Conservation (phyloP, 2,888 invertebrate species). For the Cyrtodaria siliqua region DNA sequence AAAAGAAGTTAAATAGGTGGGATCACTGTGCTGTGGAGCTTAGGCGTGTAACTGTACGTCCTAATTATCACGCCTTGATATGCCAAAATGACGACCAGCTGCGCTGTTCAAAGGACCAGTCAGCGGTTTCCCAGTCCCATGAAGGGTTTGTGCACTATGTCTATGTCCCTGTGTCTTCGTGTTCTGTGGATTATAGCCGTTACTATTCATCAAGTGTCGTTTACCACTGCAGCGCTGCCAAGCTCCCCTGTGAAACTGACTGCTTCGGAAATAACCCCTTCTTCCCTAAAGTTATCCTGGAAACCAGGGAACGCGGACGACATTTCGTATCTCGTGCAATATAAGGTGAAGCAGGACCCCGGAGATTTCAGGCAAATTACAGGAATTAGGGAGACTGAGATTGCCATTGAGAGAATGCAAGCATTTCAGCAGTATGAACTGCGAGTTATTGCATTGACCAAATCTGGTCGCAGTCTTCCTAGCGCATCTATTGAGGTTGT, state of each 20-base stretch:
- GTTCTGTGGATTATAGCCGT: constrained; percentile 44
- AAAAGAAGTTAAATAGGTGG: no score
- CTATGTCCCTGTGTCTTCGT: constrained; percentile 21
- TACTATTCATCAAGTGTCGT: constrained; percentile 53
- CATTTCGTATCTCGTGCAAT: constrained; percentile 98
- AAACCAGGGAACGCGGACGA: constrained; percentile 88
- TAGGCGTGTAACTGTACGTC: constrained; percentile 2
- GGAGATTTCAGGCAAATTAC: constrained; percentile 93
- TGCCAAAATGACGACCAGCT: constrained; percentile 23
- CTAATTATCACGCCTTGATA: constrained; percentile 14
- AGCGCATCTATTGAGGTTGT: constrained; percentile 96
- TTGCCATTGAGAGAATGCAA: constrained; percentile 92
- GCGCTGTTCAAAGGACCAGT: background rate
- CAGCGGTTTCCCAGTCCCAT: background rate
- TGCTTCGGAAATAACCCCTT: constrained; percentile 97
- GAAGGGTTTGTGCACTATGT: constrained; percentile 28
- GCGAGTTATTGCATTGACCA: constrained; percentile 97
- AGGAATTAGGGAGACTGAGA: constrained; percentile 95
- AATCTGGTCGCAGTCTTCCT: constrained; percentile 96
- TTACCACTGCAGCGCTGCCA: constrained; percentile 91
- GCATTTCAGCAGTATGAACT: constrained; percentile 99
- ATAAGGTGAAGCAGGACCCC: constrained; percentile 94
- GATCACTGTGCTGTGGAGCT: no score
- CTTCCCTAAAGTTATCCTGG: constrained; percentile 97
- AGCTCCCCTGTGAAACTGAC: constrained; percentile 95